A percentile compares a stretch with the other conserved stretches of the same genome.
Evolutionary conservation across 1,140 invertebrate species (phyloP).

Genomic region (Drosophila mojavensis): DNA sequence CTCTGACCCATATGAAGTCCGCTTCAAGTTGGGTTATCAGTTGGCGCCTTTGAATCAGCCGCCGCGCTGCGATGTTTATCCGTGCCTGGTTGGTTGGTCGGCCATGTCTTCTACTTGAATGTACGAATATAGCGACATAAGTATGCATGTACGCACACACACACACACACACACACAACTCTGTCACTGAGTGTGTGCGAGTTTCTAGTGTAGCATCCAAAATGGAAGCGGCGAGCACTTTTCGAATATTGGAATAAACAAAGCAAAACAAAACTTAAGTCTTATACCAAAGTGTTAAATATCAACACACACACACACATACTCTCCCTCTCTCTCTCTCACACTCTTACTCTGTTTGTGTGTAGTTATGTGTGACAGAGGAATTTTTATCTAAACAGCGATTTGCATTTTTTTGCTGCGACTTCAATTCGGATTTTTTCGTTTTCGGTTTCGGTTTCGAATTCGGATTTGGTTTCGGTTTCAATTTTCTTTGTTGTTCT

Average conservation of each 20-base stretch:
- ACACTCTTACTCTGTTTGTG: not conserved
- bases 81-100: not conserved
- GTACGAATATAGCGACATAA: not conserved
- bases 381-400: slow-evolving; percentile 51
- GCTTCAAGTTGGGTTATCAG: slow-evolving; percentile 55
- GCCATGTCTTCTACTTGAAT: slow-evolving; percentile 24
- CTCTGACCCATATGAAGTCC: slow-evolving; percentile 53
- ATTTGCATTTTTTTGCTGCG: slow-evolving; percentile 52
- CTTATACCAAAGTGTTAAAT: slow-evolving; percentile 39
- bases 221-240: slow-evolving; percentile 12
- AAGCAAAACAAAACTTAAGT: slow-evolving; percentile 27
- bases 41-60: slow-evolving; percentile 68
- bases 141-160: not conserved
- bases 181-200: not conserved
- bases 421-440: slow-evolving; percentile 39
- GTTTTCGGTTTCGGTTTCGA: slow-evolving; percentile 34
- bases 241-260: slow-evolving; percentile 35
- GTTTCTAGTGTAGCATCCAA: slow-evolving; percentile 9
- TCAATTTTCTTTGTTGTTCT: slow-evolving; percentile 50
- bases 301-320: slow-evolving; percentile 11
- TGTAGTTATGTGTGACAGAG: slow-evolving; percentile 16
- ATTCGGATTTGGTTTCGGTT: slow-evolving; percentile 39
- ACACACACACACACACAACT: not conserved
- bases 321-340: not conserved
- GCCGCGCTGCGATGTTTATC: slow-evolving; percentile 66